Evolutionary conservation across 2,797 vertebrate species (phyloP), one percentile per base, ranked within the genome.

Genomic region (Enteromius paludinosus): DNA sequence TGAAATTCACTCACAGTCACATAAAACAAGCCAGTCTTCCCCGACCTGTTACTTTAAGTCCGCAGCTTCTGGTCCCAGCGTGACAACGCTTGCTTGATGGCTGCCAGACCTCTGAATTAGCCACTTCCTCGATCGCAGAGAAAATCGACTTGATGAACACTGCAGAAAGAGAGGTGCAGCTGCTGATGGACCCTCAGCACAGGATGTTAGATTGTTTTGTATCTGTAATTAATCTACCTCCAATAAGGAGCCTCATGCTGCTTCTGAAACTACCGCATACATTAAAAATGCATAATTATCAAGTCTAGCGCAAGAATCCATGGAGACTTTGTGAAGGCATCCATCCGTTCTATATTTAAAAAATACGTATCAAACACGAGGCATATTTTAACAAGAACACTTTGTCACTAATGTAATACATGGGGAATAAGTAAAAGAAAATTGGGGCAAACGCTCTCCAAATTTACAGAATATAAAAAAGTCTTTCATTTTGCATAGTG

Each of bases 401-500:
- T 47, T 83, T 62, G 33, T 45, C 83, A 69, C 45, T 65, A 62
- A 81, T 85, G 66, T 75, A 68, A 78, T 72, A 80, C 80, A 61
- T 74, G 17, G 82, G 74, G 59, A 83, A 81, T 52, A 71, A 75
- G 47, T 33, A 20, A 80, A 84, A 73, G 15, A 23, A 70, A 84
- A 85, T 69, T 75, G 84, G 82, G 82, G 64, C 75, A 81, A 82
- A 65, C 45, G 2, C 79, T 62, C 43, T 70, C 52, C 82, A 82
- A 81, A 86, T 86, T 72, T 64, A 52, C 62, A 3, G 54, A 74
- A 78, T 73, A 83, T 76, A 81, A 85, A 83, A 43, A 76, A 78
- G 70, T 83, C 18, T 83, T 83, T 90, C 89, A 91, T 94, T 91
- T 92, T 89, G 89, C 87, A 86, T 65, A 88, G 83, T 83, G 72